Conservation (phyloP, 2,113 vertebrate genomes). For the Pica pica region DNA sequence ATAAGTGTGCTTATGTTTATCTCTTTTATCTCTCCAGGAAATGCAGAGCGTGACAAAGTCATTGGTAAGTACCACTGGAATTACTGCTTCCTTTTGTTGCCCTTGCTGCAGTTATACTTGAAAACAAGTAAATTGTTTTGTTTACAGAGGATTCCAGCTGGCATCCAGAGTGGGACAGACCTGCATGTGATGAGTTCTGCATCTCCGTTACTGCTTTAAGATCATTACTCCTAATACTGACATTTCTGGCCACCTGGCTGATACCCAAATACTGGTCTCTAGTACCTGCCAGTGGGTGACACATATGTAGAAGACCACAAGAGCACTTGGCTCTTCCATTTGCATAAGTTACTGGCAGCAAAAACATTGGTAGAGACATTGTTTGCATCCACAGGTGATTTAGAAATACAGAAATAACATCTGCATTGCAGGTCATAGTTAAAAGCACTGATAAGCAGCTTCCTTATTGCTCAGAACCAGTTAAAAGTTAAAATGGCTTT, state of each 20-base stretch:
- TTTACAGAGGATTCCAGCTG: constrained; percentile 48
- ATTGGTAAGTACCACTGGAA: constrained; percentile 65
- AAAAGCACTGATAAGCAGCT: background rate
- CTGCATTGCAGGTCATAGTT: background rate
- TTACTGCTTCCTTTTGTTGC: background rate
- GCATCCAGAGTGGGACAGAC: constrained; percentile 33
- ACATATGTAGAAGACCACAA: background rate
- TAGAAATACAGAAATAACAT: background rate
- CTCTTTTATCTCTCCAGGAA: constrained; percentile 65
- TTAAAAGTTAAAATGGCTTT: background rate
- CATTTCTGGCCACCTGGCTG: constrained; percentile 28
- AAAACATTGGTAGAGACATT: background rate
- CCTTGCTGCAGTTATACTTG: background rate
- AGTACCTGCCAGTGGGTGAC: background rate
- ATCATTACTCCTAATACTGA: background rate
- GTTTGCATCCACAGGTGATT: background rate
- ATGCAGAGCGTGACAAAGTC: constrained; percentile 51
- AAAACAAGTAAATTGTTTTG: constrained; percentile 3
- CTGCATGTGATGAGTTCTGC: constrained; percentile 25
- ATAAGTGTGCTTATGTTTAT: background rate
- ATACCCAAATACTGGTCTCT: background rate
- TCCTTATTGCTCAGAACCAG: background rate
- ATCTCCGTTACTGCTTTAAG: constrained; percentile 15
- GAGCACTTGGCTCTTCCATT: background rate
- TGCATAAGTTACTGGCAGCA: background rate